Conservation (phyloP, 2,113 vertebrate genomes). For the Rhinolophus sinicus region DNA sequence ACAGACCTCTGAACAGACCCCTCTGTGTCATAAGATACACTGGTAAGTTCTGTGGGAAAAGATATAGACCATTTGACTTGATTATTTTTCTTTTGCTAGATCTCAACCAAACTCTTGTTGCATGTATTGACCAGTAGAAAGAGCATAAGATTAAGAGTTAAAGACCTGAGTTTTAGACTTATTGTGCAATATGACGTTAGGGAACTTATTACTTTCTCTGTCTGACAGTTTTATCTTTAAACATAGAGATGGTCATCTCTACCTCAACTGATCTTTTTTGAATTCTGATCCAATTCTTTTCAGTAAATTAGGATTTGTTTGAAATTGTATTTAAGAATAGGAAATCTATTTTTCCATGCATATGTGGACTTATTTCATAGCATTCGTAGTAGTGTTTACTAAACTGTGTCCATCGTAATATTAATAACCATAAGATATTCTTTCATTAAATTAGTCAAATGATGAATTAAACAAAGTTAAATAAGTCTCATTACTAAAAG, state of each 20-base stretch:
- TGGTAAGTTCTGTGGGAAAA: neutral
- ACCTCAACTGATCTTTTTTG: neutral
- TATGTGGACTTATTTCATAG: neutral
- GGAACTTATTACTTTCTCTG: neutral
- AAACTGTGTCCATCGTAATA: neutral
- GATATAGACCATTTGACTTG: neutral
- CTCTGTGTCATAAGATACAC: neutral
- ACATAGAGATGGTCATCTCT: neutral
- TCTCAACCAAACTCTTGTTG: neutral
- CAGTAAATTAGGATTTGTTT: neutral
- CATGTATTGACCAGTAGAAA: neutral
- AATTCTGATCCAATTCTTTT: neutral
- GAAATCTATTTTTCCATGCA: neutral
- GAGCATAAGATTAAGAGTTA: neutral
- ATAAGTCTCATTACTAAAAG: neutral
- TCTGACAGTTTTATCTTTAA: neutral
- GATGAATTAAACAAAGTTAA: neutral
- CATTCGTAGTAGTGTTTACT: neutral
- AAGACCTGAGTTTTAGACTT: neutral
- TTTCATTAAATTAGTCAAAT: neutral
- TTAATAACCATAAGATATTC: neutral
- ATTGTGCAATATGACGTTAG: neutral
- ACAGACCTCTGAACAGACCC: neutral
- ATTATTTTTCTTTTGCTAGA: neutral
- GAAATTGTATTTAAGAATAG: neutral